A percentile compares a stretch with the other conserved stretches of the same genome.
phyloP scores from a whole-genome alignment of 1,140 invertebrate genomes.

The Bilobella aurantiaca region DNA sequence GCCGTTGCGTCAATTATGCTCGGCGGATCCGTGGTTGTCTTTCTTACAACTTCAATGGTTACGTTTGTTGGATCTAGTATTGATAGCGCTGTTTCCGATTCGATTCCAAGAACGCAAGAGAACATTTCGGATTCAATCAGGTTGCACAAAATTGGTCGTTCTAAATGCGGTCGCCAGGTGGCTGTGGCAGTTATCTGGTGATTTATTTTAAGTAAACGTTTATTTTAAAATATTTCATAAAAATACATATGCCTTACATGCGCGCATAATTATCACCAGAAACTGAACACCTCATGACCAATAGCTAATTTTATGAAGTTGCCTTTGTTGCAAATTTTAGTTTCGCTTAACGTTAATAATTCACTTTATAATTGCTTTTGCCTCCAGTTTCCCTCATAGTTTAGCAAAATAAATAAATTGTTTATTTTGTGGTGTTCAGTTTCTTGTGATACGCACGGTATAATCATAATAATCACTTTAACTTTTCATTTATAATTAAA shows the following conservation, averaged over 20 bases:
- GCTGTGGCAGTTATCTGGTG: constrained; percentile 78
- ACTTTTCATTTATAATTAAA: too few species aligned
- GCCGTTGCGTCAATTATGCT: constrained; percentile 42
- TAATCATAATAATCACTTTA: too few species aligned
- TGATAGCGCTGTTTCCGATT: constrained; percentile 89
- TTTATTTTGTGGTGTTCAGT: too few species aligned
- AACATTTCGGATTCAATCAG: constrained; percentile 85
- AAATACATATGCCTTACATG: too few species aligned
- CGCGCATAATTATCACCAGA: too few species aligned
- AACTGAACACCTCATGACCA: constrained; percentile 9
- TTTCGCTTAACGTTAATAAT: constrained; percentile 10
- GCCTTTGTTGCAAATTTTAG: constrained; percentile 10
- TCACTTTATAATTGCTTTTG: too few species aligned
- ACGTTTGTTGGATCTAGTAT: constrained; percentile 83
- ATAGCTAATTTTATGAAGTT: constrained; percentile 10
- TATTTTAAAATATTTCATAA: too few species aligned
- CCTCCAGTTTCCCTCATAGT: not conserved
- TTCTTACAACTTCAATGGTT: constrained; percentile 53
- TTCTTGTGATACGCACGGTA: too few species aligned
- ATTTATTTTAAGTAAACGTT: too few species aligned
- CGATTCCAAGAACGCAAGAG: constrained; percentile 79
- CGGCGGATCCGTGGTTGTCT: constrained; percentile 34
- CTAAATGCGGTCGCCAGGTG: constrained; percentile 60
- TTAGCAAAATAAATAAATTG: too few species aligned
- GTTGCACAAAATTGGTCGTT: constrained; percentile 71